Base-by-base conservation (phyloP, 2,797 vertebrate genomes). In the Pseudomugil gertrudae region DNA sequence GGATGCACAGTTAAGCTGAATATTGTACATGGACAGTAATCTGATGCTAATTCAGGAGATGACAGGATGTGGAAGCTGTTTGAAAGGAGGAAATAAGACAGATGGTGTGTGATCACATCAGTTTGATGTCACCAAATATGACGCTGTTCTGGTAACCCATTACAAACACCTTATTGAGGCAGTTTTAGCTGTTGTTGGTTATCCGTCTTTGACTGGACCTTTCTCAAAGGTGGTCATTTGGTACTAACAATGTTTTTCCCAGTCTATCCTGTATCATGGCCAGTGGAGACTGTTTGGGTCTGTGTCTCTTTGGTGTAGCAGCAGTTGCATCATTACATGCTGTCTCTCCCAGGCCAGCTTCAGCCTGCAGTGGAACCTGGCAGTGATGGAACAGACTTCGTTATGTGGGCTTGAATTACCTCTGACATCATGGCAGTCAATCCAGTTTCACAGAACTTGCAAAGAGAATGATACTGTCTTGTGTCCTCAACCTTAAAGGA, bases 361-460 rank as follows among this genome's bases (percentile, higher is more conserved):
- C 47, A 43, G 38, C 9, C 35, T 35, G 51, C 53, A 68, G 66
- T 35, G 60, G 24, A 57, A 72, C 59, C 38, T 59, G 56, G 11
- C 51, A 43, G 11, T 5, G 62, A 60, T 45, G 19, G 60, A 48
- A 2, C 53, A 50, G 53, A 69, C 43, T 64, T 82, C 36, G 60
- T 66, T 52, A 67, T 5, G 45, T 60, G 26, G 11, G 38, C 24
- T 13, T 57, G 21, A 48, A 61, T 64, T 76, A 79, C 59, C 66
- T 47, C 64, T 33, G 19, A 69, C 45, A 64, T 71, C 23, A 24
- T 21, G 61, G 15, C 53, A 57, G 47, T 40, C 53, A 74, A 80
- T 80, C 40, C 32, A 82, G 68, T 81, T 79, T 77, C 56, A 63
- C 63, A 45, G 33, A 69, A 36, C 14, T 50, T 36, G 52, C 45